Base-by-base conservation (phyloP, 2,888 invertebrate species). In the Pegoplata infirma region DNA sequence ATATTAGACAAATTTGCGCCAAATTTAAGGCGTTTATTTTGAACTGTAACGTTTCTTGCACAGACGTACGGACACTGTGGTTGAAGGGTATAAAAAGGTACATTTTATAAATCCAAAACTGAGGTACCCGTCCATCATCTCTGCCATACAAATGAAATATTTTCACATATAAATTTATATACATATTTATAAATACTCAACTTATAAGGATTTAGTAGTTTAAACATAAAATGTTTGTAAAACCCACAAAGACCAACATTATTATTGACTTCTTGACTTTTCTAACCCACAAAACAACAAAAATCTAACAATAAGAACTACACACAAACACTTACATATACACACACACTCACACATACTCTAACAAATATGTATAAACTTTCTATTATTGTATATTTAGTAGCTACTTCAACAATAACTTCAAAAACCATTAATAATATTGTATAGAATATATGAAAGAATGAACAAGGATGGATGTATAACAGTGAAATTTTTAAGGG, bases 181-280 rank as follows among this genome's bases (percentile, higher is more conserved):
- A n/a, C n/a, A n/a, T n/a, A n/a, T n/a, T n/a, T n/a, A n/a, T n/a
- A n/a, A n/a, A n/a, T n/a, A n/a, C n/a, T n/a, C n/a, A n/a, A n/a
- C n/a, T n/a, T n/a, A 10, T 72, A 64, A 58, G 63, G 46, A 68
- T 68, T 77, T 56, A 63, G 40, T 59, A 69, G 64, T 78, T 78
- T 64, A 32, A 78, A 66, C 56, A 59, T 66, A 28, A 78, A 74
- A 74, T 74, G 58, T 55, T 74, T 66, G 16, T n/a, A 53, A 28
- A 51, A 61, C 55, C 71, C 66, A 67, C 74, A 71, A 63, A 79
- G 66, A 74, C 59, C 74, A 74, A 59, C 55, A 80, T 75, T 80
- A 80, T 80, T 80, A 81, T 81, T 81, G 81, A 80, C 80, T 81
- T 80, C 69, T 68, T 69, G 63, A 76, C 75, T 76, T 75, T 75